phyloP scores from a whole-genome alignment of 2,888 invertebrate species.

The Ellobium chinense region DNA sequence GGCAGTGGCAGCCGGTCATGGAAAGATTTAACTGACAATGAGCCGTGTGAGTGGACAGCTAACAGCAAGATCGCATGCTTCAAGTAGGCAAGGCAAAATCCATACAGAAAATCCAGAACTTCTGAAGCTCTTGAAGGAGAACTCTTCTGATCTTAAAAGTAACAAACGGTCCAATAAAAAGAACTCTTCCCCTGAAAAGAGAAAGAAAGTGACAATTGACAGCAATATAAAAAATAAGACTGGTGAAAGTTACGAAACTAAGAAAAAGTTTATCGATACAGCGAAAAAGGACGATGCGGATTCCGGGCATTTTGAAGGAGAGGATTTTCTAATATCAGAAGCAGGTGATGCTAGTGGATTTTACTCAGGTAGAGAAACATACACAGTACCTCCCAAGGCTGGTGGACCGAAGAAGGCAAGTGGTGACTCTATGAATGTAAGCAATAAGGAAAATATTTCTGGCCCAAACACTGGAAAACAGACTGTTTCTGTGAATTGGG shows the following conservation, averaged over 20 bases:
- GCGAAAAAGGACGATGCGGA: neutral
- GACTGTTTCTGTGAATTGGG: neutral
- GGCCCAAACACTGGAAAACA: neutral
- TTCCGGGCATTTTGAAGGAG: neutral
- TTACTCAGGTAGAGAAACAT: neutral
- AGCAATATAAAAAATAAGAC: neutral
- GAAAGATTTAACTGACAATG: slow-evolving; percentile 11
- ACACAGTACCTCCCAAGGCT: neutral
- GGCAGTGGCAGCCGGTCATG: slow-evolving; percentile 3
- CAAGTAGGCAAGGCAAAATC: slow-evolving; percentile 43
- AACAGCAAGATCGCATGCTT: neutral
- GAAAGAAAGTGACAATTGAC: neutral
- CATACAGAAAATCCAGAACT: slow-evolving; percentile 49
- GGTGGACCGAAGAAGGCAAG: neutral
- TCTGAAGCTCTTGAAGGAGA: slow-evolving; percentile 41
- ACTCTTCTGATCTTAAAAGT: neutral
- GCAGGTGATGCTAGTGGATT: slow-evolving; percentile 8
- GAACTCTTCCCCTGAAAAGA: neutral
- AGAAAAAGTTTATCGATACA: neutral
- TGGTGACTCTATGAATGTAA: neutral
- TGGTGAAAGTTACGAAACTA: neutral
- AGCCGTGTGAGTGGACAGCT: neutral
- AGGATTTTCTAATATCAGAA: slow-evolving; percentile 9
- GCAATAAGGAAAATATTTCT: neutral
- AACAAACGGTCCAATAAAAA: neutral